phyloP scores from a whole-genome alignment of 2,797 vertebrate genomes.

The Sarcophilus harrisii region DNA sequence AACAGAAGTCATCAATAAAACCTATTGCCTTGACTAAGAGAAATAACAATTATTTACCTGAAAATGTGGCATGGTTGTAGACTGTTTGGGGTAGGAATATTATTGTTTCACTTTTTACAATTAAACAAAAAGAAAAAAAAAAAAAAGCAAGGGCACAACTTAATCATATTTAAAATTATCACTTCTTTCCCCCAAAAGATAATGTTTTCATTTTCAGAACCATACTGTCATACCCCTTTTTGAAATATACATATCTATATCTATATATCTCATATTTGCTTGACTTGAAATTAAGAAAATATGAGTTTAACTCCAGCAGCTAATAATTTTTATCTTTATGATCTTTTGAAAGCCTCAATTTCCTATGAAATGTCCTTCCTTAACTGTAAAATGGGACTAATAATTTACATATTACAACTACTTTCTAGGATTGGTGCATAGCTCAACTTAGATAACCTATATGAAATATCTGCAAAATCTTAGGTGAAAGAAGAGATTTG shows the following conservation, averaged over 20 bases:
- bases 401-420: neutral
- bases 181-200: neutral
- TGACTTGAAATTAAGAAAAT: neutral
- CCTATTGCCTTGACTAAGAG: neutral
- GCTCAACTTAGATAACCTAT: neutral
- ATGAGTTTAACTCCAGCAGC: neutral
- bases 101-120: neutral
- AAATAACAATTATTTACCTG: neutral
- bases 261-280: neutral
- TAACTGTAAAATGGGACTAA: neutral
- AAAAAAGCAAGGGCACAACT: neutral
- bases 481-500: no score
- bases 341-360: neutral
- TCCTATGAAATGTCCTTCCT: neutral
- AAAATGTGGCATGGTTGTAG: neutral
- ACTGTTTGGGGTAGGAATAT: fast-evolving
- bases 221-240: neutral
- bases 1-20: neutral
- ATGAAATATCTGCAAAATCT: neutral
- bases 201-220: neutral
- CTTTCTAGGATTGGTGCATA: neutral
- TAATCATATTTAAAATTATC: neutral
- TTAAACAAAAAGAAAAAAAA: neutral
- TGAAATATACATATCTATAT: neutral
- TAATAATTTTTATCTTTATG: neutral